Evolutionary conservation across 2,888 invertebrate genomes (phyloP).

Genomic region (Callyntrura sp.): DNA sequence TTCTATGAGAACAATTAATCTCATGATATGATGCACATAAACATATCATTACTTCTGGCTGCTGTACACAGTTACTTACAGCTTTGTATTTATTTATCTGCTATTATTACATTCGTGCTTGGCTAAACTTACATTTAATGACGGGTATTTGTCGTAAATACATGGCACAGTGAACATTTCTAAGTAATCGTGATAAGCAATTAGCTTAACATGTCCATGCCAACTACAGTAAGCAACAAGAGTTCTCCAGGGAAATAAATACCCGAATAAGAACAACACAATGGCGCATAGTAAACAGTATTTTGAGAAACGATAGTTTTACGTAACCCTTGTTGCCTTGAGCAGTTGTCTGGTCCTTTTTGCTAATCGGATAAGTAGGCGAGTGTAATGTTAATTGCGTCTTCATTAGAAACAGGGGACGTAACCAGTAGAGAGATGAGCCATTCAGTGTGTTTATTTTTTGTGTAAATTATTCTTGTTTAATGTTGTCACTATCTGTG

Average conservation of each 20-base stretch:
- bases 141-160: background rate
- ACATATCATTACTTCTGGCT: background rate
- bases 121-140: background rate
- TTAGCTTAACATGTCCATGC: background rate
- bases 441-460: background rate
- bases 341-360: background rate
- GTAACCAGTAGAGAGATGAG: background rate
- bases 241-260: conserved; percentile 55
- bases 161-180: background rate
- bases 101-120: background rate
- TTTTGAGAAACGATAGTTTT: too few species aligned
- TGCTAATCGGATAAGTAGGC: background rate
- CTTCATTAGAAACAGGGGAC: background rate
- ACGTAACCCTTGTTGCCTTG: background rate
- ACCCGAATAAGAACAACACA: background rate
- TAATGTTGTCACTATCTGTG: background rate
- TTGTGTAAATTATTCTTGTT: conserved; percentile 14
- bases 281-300: too few species aligned
- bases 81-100: background rate
- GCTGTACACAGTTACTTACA: conserved; percentile 38
- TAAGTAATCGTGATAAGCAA: background rate
- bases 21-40: background rate
- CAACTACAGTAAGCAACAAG: conserved; percentile 5
- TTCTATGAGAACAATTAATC: conserved; percentile 20
- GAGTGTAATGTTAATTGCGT: background rate